Conservation (phyloP, 2,797 vertebrate genomes). For the Sebastes cheni region DNA sequence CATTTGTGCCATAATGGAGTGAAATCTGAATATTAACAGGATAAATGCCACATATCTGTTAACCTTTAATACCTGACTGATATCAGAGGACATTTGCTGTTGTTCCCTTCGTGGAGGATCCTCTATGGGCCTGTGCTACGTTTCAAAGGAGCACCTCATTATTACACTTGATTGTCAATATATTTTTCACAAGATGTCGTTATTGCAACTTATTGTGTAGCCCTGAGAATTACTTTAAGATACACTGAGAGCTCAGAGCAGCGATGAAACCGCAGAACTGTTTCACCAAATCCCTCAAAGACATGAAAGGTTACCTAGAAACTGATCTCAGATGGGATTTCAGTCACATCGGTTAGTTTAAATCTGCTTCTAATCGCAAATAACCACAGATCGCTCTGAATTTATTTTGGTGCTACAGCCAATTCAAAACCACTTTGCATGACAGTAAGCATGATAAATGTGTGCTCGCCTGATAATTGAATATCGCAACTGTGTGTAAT, state of each 20-base stretch:
- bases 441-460: neutral
- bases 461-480: neutral
- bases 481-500: neutral
- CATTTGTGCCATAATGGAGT: neutral
- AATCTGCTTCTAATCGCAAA: neutral
- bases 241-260: neutral
- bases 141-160: neutral
- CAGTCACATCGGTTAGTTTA: neutral
- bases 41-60: neutral
- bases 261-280: neutral
- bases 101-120: neutral
- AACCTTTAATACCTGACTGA: neutral
- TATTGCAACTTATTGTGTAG: neutral
- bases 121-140: neutral
- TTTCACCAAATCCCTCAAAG: neutral
- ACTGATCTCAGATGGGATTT: neutral
- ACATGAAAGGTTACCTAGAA: neutral
- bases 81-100: neutral
- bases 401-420: neutral
- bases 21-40: neutral
- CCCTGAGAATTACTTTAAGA: neutral
- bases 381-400: neutral
- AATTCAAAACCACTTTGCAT: conserved; percentile 1
- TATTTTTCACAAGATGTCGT: neutral
- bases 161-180: neutral